phyloP scores from a whole-genome alignment of 2,113 vertebrate species.

The Sinocyclocheilus rhinocerous region DNA sequence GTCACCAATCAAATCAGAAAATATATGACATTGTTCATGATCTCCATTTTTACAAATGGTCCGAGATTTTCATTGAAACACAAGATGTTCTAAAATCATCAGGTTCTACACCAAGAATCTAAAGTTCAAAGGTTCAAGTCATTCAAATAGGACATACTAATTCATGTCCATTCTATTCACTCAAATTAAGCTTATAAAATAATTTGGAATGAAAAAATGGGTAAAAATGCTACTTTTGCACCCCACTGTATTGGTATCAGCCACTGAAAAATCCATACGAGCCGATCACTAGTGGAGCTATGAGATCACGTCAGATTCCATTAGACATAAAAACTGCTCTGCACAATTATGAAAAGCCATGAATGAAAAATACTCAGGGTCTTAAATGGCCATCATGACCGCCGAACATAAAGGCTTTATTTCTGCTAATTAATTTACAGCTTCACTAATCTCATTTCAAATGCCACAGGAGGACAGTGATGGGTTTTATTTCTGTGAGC shows the following conservation, averaged over 20 bases:
- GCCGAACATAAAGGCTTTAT: conserved; percentile 4
- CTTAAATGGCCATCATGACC: conserved; percentile 35
- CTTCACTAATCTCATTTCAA: conserved; percentile 41
- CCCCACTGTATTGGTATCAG: neutral
- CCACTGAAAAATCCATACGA: neutral
- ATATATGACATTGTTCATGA: neutral
- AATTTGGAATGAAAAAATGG: neutral
- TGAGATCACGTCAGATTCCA: conserved; percentile 18
- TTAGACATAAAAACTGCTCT: conserved; percentile 12
- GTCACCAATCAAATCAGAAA: neutral
- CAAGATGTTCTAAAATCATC: neutral
- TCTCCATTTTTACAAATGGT: too few relatives aligned
- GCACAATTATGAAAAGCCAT: conserved; percentile 5
- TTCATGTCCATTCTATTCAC: neutral
- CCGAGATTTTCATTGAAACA: neutral
- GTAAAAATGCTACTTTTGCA: neutral
- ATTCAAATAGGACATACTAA: neutral
- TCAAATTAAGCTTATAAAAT: neutral
- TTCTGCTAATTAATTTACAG: conserved; percentile 41
- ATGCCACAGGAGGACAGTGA: conserved; percentile 40
- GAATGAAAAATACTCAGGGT: conserved; percentile 32
- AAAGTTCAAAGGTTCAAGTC: neutral
- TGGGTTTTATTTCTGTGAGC: conserved; percentile 23
- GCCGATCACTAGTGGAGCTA: neutral
- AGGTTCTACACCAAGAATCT: neutral